Base-by-base conservation (phyloP, 2,113 vertebrate genomes). In the Benitochromis conjunctus region DNA sequence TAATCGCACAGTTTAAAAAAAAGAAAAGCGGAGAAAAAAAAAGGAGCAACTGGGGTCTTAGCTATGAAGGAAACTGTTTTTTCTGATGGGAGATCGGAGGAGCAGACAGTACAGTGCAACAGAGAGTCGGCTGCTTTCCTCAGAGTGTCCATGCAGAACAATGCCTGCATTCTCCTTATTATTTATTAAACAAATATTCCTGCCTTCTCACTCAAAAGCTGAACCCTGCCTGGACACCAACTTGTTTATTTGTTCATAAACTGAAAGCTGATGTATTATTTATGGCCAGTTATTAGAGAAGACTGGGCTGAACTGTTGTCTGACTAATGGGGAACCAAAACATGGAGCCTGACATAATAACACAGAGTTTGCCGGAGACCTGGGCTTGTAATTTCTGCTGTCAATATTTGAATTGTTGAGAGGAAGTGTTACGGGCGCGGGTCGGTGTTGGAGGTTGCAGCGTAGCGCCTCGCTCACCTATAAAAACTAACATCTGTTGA, bases 401-500 rank as follows among this genome's bases (percentile, higher is more conserved):
- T 98, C 97, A 97, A 96, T 97, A 97, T 98, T 97, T 97, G 95
- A 97, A 97, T 97, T 96, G 96, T 97, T 96, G 96, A 96, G 95
- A 36, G 97, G 97, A 97, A 95, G 97, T 96, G 95, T 96, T 96
- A 96, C 95, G 97, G 97, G 97, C 97, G 94, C 92, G 90, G 97
- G 96, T 80, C 95, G 94, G 95, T 93, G 97, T 95, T 95, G 96
- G 96, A 88, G 96, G 96, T 96, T 93, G 96, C 92, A 94, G 96
- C 96, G 96, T 94, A 96, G 97, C 97, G 96, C 97, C 96, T 97
- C 38, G 5, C 83, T 91, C 96, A 96, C 98, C 97, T 97, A 99
- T 98, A 98, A 99, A 98, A 99, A 97, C 97, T 96, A 98, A 98
- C 99, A 99, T 99, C 99, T 99, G 99, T 97, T 98, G 97, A 97